Percentiles rank a stretch among this genome's conserved stretches.
phyloP scores from a whole-genome alignment of 2,797 vertebrate species.

The Monodelphis domestica region DNA sequence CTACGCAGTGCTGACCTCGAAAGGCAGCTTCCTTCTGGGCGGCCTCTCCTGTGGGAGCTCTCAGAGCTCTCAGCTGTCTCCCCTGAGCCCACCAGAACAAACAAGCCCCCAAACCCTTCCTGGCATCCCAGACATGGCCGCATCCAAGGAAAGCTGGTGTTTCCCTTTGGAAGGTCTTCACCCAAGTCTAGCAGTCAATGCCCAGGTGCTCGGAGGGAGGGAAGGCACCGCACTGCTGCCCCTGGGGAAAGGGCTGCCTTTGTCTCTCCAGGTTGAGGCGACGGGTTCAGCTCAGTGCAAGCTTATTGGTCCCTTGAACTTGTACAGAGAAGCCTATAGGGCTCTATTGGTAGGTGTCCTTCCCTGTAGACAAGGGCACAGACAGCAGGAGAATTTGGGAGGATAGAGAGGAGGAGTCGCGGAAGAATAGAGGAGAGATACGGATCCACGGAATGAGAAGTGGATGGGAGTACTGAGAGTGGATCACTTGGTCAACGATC shows the following conservation, averaged over 20 bases:
- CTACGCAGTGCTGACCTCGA: neutral
- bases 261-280: neutral
- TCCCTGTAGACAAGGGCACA: no score
- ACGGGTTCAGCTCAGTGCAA: no score
- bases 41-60: neutral
- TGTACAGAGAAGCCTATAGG: neutral
- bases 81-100: neutral
- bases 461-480: neutral
- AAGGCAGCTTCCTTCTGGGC: neutral
- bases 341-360: no score
- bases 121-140: neutral
- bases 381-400: no score
- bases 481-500: neutral
- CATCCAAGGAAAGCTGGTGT: neutral
- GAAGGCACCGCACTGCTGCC: no score
- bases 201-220: neutral
- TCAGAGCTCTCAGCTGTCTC: neutral
- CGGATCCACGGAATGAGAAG: neutral
- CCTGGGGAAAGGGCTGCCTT: no score
- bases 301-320: slow-evolving; percentile 43
- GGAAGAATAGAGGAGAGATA: neutral
- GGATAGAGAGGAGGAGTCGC: no score
- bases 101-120: neutral
- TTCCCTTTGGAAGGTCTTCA: neutral
- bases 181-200: slow-evolving; percentile 14